These are phyloP conservation scores for Tachysurus fulvidraco DNA, from an alignment of 2,113 vertebrate genomes.

Conservation along the genomic window DNA sequence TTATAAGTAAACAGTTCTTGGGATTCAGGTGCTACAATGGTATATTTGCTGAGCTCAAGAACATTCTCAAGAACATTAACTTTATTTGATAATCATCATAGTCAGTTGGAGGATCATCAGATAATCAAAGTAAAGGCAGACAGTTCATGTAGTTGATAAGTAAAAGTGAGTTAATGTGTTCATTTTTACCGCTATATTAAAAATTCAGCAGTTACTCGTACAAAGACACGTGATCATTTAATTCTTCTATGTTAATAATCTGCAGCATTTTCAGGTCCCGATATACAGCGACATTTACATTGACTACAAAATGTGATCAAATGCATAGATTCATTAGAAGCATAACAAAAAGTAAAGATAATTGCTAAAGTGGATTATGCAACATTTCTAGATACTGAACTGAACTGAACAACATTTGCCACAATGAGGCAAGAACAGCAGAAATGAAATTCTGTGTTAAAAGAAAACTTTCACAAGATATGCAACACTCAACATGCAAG, in stretches of 20 bases:
- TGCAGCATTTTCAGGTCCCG: constrained; percentile 55
- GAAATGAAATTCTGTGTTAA: not conserved
- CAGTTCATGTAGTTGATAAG: not conserved
- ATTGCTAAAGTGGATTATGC: not conserved
- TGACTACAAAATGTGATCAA: constrained; percentile 52
- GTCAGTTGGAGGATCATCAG: not conserved
- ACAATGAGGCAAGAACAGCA: not conserved
- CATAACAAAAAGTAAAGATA: not conserved
- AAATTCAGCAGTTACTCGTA: not conserved
- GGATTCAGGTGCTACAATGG: not conserved
- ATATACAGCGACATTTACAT: constrained; percentile 62
- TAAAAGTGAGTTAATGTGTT: not conserved
- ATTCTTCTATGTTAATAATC: constrained; percentile 39
- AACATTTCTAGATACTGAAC: not conserved
- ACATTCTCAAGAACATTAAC: not conserved
- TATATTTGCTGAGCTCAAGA: not conserved
- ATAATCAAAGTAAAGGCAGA: not conserved
- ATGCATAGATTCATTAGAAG: not conserved
- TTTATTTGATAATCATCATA: not conserved
- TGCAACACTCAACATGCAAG: not conserved
- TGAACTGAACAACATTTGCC: not conserved
- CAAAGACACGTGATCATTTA: constrained; percentile 2
- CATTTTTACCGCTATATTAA: not conserved
- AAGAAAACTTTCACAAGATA: not conserved
- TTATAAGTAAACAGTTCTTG: not conserved